These are phyloP conservation scores for Geotrupes spiniger DNA, from an alignment of 2,888 invertebrate genomes.

Conservation along the genomic window DNA sequence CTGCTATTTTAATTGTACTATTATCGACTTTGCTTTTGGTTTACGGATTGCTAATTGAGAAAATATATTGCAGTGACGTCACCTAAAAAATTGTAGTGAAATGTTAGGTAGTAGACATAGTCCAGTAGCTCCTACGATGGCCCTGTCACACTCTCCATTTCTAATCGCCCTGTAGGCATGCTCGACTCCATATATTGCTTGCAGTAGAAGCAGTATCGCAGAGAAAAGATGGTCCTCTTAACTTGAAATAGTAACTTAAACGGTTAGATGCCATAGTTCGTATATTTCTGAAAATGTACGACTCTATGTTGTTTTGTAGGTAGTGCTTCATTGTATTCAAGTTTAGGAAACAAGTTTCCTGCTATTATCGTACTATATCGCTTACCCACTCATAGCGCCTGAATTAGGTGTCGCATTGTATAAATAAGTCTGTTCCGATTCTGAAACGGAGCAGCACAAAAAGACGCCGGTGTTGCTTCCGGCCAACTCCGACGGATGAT, in stretches of 20 bases:
- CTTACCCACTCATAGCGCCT: slow-evolving; percentile 53
- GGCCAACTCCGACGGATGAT: slow-evolving; percentile 66
- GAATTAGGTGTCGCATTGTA: slow-evolving; percentile 36
- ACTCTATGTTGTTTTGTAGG: too few species aligned
- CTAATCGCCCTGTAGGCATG: slow-evolving; percentile 74
- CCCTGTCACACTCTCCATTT: slow-evolving; percentile 80
- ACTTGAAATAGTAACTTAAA: slow-evolving; percentile 83
- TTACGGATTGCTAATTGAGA: too few species aligned
- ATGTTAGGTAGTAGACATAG: slow-evolving; percentile 84
- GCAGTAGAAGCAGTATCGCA: slow-evolving; percentile 94
- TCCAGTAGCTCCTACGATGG: slow-evolving; percentile 88
- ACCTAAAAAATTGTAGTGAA: slow-evolving; percentile 77
- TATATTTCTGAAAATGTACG: slow-evolving; percentile 42
- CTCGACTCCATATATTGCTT: slow-evolving; percentile 87
- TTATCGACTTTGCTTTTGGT: too few species aligned
- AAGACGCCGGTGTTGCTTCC: slow-evolving; percentile 76
- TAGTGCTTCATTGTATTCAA: too few species aligned
- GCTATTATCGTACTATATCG: too few species aligned
- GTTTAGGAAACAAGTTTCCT: too few species aligned
- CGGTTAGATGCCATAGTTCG: slow-evolving; percentile 90
- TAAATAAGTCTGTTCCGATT: too few species aligned
- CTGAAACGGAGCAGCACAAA: slow-evolving; percentile 72
- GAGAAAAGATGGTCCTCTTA: slow-evolving; percentile 84
- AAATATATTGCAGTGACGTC: background rate
- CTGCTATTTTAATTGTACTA: too few species aligned